Evolutionary conservation across 2,888 invertebrate genomes (phyloP).

Genomic region (Synanthedon formicaeformis): DNA sequence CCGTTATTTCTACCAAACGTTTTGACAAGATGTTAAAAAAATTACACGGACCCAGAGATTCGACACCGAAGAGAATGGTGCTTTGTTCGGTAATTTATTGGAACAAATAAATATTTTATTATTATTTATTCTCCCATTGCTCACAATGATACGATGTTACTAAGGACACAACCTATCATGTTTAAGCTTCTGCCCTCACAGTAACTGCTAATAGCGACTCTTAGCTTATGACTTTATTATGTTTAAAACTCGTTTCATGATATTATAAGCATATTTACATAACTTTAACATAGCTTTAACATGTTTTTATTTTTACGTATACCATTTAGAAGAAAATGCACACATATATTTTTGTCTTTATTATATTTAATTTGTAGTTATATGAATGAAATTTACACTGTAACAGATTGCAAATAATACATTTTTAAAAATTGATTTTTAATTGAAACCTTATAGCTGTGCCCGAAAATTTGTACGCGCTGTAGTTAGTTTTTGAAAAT

Average conservation of each 20-base stretch:
- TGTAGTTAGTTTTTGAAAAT: too few relatives aligned
- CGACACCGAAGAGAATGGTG: too few relatives aligned
- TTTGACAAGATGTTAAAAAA: too few relatives aligned
- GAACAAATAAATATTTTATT: too few relatives aligned
- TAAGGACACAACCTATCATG: neutral
- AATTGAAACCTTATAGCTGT: too few relatives aligned
- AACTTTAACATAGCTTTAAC: neutral
- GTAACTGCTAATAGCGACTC: constrained; percentile 17
- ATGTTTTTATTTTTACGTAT: neutral
- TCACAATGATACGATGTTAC: neutral
- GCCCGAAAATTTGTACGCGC: too few relatives aligned
- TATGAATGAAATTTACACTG: neutral
- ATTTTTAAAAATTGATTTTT: too few relatives aligned
- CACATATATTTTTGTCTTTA: neutral
- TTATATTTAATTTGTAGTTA: neutral
- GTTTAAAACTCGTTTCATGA: constrained; percentile 16
- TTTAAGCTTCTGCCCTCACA: neutral
- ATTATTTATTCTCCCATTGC: too few relatives aligned
- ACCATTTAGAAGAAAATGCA: neutral
- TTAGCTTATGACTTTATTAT: constrained; percentile 22
- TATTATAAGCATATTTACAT: constrained; percentile 9
- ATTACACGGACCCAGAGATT: too few relatives aligned
- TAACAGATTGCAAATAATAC: too few relatives aligned
- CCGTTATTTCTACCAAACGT: too few relatives aligned
- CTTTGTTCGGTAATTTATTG: too few relatives aligned